Conservation (phyloP, 2,797 vertebrate species). For the Calcarius lapponicus region DNA sequence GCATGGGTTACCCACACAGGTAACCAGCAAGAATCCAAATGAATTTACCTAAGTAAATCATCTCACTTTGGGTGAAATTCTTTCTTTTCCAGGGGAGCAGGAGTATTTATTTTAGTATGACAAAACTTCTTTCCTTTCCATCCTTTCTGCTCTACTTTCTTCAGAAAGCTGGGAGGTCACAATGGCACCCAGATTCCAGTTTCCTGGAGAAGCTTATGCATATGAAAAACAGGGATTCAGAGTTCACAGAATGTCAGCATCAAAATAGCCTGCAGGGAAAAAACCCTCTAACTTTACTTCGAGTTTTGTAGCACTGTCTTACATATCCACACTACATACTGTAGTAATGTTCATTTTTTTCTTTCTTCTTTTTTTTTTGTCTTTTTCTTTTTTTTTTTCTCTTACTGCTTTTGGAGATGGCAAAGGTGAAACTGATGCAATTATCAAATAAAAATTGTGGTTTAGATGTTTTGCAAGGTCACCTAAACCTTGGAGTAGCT, state of each 20-base stretch:
- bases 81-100: background rate
- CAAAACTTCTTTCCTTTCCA: background rate
- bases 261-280: background rate
- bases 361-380: background rate
- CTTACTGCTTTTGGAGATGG: background rate
- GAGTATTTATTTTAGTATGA: background rate
- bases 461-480: constrained; percentile 45
- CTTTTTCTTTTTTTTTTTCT: no score
- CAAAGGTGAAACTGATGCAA: constrained; percentile 34
- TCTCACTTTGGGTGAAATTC: background rate
- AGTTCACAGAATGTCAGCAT: background rate
- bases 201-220: background rate
- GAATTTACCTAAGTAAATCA: background rate
- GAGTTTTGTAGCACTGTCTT: background rate
- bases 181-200: background rate
- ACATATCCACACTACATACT: background rate
- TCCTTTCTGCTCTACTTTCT: background rate
- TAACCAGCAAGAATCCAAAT: background rate
- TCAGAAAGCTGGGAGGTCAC: background rate
- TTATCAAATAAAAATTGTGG: constrained; percentile 33
- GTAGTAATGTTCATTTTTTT: background rate
- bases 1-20: background rate
- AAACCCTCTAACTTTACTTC: background rate
- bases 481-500: background rate
- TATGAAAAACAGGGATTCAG: background rate